Evolutionary conservation across 2,888 invertebrate genomes (phyloP).

Genomic region (Drosophila phalerata): DNA sequence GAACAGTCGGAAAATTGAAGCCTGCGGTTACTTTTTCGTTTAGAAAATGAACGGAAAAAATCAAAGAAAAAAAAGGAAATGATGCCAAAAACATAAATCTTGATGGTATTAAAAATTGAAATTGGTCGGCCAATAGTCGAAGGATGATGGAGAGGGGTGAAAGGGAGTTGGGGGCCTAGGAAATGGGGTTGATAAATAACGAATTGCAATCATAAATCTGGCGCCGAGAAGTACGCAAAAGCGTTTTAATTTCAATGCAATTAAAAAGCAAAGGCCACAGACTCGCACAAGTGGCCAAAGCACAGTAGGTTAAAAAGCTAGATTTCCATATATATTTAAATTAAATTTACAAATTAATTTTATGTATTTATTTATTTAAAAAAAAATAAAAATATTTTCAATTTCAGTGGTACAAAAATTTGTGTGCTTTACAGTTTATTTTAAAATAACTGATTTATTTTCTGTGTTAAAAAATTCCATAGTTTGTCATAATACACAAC

Average conservation of each 20-base stretch:
- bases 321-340: not conserved
- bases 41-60: not conserved
- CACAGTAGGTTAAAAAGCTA: not conserved
- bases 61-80: conserved; percentile 1
- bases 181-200: conserved; percentile 67
- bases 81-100: conserved; percentile 65
- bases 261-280: conserved; percentile 55
- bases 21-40: conserved; percentile 27
- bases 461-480: too few species aligned
- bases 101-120: conserved; percentile 64
- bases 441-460: too few species aligned
- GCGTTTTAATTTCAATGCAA: conserved; percentile 73
- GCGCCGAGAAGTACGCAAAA: conserved; percentile 52
- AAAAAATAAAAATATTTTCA: too few species aligned
- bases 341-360: not conserved
- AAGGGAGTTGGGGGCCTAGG: not conserved
- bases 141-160: not conserved
- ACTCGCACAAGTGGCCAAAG: conserved; percentile 27
- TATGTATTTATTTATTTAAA: too few species aligned
- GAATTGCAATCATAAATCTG: conserved; percentile 75
- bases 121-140: conserved; percentile 13
- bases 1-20: conserved; percentile 30
- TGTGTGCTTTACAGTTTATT: too few species aligned
- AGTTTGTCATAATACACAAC: too few species aligned
- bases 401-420: too few species aligned